Evolutionary conservation across 2,888 invertebrate genomes (phyloP).

Genomic region (Zhengitettix transpicula): DNA sequence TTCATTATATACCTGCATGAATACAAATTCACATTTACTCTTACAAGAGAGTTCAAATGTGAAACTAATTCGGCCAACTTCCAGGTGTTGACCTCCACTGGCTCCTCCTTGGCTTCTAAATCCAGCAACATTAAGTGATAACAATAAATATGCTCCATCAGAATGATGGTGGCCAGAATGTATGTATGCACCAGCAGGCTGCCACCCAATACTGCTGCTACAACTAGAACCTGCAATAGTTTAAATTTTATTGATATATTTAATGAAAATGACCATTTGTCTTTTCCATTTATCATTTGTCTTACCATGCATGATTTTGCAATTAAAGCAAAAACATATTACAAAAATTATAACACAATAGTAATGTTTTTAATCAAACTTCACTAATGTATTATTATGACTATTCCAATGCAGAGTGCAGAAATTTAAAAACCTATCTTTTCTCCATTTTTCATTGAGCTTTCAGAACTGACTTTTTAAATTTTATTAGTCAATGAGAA

Average conservation of each 20-base stretch:
- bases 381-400: no score
- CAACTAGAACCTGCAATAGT: slow-evolving; percentile 9
- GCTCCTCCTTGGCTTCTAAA: slow-evolving; percentile 25
- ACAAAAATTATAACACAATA: no score
- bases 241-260: background rate
- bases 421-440: no score
- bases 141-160: slow-evolving; percentile 29
- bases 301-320: no score
- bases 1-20: slow-evolving; percentile 27
- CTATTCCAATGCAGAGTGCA: no score
- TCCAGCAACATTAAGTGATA: slow-evolving; percentile 28
- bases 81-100: slow-evolving; percentile 22
- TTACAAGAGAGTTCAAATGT: slow-evolving; percentile 33
- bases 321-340: no score
- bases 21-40: slow-evolving; percentile 32
- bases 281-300: no score
- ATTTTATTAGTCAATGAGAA: no score
- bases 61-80: slow-evolving; percentile 30
- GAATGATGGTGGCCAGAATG: slow-evolving; percentile 30
- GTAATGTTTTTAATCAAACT: no score
- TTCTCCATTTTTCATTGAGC: no score
- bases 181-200: slow-evolving; percentile 29
- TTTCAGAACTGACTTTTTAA: no score
- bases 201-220: slow-evolving; percentile 27
- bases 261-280: background rate